Evolutionary conservation across 2,113 vertebrate genomes (phyloP).

Genomic region (Eublepharis macularius): DNA sequence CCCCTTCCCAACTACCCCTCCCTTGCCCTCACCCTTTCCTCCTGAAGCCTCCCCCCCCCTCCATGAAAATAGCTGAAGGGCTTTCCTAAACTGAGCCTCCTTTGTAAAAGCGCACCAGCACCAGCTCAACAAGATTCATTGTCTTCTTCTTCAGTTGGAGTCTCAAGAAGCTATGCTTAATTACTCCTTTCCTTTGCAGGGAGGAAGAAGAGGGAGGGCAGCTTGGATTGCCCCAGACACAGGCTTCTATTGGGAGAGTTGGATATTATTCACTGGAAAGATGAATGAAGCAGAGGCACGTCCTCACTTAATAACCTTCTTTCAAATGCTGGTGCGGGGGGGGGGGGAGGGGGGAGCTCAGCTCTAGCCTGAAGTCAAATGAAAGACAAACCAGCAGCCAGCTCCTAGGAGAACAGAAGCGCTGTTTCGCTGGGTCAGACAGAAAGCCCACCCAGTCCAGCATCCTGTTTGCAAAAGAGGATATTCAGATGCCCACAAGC

Average conservation of each 20-base stretch:
- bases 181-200: background rate
- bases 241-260: background rate
- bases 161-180: background rate
- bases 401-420: background rate
- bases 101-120: background rate
- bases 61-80: background rate
- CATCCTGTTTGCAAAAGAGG: background rate
- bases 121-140: background rate
- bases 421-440: background rate
- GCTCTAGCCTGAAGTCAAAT: background rate
- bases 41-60: too few relatives aligned
- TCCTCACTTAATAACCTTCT: background rate
- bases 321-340: background rate
- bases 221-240: background rate
- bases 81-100: background rate
- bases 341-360: too few relatives aligned
- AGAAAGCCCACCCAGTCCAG: background rate
- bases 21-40: background rate
- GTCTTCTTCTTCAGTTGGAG: background rate
- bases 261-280: background rate
- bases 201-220: background rate
- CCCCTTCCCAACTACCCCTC: too few relatives aligned
- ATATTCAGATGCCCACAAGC: background rate
- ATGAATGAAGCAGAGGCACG: background rate
- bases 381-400: background rate